Base-by-base conservation (phyloP, 2,797 vertebrate genomes). In the Anas bahamensis region DNA sequence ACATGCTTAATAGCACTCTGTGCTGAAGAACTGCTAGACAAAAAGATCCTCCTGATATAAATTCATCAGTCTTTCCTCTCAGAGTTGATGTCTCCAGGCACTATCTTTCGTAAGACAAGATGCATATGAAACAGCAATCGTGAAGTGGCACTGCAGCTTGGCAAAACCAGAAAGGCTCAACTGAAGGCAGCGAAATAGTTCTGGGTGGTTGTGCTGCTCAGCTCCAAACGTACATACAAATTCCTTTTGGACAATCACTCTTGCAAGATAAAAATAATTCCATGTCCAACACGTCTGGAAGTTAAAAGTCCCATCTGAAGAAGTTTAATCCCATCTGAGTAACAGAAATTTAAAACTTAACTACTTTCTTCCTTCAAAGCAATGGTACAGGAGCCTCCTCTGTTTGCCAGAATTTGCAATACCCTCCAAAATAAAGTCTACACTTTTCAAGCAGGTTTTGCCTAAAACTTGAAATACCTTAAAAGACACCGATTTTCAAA, bases 71-170 rank as follows among this genome's bases (percentile, higher is more conserved):
- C 75, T 91, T 83, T 93, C 56, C 70, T 88, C 79, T 60, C 37
- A 73, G 63, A 73, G 77, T 74, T 92, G 83, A 75, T 13, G 3
- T 81, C 77, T 91, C 71, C 33, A 82, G 60, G 81, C 71, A 24
- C 68, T 86, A 89, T 84, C 83, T 88, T 91, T 46, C 78, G 81
- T 60, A 91, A 89, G 74, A 85, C 66, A 83, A 86, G 82, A 92
- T 52, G 72, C 53, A 86, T 82, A 73, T 44, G 80, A 88, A 91
- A 86, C 41, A 95, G 64, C 64, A 86, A 89, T 39, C 4, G 2
- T 75, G 65, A 88, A 63, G 70, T 71, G 80, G 37, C 19, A 4
- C 60, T 26, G 70, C 56, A 82, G 46, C 80, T 19, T 5, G 14
- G 82, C 44, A 77, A 61, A 69, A 89, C 80, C 78, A 72, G 73